Conservation (phyloP, 2,888 invertebrate species). For the Sympetrum striolatum region DNA sequence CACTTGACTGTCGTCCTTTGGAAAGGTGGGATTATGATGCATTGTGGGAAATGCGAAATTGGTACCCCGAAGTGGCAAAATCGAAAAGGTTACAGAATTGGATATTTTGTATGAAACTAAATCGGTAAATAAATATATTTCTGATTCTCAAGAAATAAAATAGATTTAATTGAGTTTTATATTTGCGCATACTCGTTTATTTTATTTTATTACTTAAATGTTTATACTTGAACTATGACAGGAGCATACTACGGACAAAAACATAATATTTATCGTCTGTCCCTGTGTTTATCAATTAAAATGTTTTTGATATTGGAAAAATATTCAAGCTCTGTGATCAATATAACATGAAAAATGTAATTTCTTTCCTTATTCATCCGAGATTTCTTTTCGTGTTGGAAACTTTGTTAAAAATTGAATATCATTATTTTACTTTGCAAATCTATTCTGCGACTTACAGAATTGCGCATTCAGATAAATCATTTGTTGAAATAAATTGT, state of each 20-base stretch:
- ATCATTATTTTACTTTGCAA: background rate
- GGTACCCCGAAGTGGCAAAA: constrained; percentile 36
- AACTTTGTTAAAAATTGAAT: background rate
- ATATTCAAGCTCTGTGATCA: background rate
- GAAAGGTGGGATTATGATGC: constrained; percentile 38
- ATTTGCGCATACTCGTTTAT: background rate
- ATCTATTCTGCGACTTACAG: background rate
- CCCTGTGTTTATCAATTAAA: background rate
- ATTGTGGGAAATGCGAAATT: constrained; percentile 40
- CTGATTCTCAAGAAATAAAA: background rate
- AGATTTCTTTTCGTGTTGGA: background rate
- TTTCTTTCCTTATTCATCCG: background rate
- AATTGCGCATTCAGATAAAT: background rate
- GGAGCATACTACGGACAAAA: background rate
- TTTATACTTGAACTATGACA: background rate
- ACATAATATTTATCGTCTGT: background rate
- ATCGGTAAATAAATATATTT: background rate
- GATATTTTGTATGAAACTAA: background rate
- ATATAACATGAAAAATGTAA: background rate
- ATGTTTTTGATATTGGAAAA: background rate
- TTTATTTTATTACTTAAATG: background rate
- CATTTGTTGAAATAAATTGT: constrained; percentile 11
- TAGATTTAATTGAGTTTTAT: background rate
- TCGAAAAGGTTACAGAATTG: background rate
- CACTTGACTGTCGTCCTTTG: constrained; percentile 42